A percentile compares a stretch with the other conserved stretches of the same genome.
phyloP scores from a whole-genome alignment of 53 echinoderm and acorn worm species.

The Stichopus horrens region DNA sequence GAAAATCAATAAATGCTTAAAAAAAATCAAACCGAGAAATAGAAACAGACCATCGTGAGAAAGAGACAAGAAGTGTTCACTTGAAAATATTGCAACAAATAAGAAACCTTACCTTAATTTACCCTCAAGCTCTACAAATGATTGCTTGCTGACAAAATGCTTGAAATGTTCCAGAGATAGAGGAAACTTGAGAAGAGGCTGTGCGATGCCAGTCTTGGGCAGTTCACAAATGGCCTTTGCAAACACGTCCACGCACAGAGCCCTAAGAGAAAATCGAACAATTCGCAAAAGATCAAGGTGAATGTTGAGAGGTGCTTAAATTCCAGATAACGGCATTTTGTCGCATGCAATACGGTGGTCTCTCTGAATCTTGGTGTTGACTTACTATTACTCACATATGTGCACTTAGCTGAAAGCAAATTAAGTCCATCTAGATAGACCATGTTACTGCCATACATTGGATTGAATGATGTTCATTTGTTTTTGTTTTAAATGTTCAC shows the following conservation, averaged over 20 bases:
- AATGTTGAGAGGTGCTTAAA: not conserved
- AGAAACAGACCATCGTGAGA: no score
- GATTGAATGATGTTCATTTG: no score
- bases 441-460: no score
- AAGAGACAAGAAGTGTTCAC: no score
- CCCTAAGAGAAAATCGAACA: slow-evolving; percentile 57
- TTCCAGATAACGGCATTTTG: not conserved
- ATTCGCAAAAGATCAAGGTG: not conserved
- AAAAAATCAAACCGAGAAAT: not conserved
- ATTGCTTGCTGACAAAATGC: slow-evolving; percentile 91
- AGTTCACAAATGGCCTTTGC: slow-evolving; percentile 77
- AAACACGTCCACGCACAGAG: slow-evolving; percentile 66
- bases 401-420: no score
- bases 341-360: no score
- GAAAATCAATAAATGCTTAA: not conserved
- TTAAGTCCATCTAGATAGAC: no score
- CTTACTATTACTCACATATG: no score
- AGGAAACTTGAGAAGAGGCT: slow-evolving; percentile 58
- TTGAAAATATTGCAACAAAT: no score
- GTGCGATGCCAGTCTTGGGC: slow-evolving; percentile 58
- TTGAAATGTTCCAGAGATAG: slow-evolving; percentile 82
- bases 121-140: slow-evolving; percentile 77
- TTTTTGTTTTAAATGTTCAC: no score
- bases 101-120: slow-evolving; percentile 70
- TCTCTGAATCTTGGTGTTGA: no score